Conservation (phyloP, 2,888 invertebrate species). For the Dasysyrphus tricinctus region DNA sequence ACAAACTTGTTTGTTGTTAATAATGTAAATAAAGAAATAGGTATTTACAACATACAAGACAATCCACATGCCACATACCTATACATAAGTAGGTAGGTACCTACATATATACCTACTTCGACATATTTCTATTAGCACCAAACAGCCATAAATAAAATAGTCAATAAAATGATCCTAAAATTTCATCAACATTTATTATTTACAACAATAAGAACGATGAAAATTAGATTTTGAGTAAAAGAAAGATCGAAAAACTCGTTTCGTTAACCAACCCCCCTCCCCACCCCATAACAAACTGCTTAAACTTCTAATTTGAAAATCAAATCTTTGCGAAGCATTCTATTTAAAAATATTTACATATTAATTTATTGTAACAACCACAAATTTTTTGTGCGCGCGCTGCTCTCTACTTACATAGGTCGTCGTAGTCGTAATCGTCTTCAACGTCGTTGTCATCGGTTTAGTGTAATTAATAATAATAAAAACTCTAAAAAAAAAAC, state of each 20-base stretch:
- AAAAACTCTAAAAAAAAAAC: conserved; percentile 12
- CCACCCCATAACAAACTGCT: background rate
- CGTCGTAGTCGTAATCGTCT: background rate
- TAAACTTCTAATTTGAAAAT: conserved; percentile 55
- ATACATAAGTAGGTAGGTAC: background rate
- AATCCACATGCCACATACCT: background rate
- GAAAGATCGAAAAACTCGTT: conserved; percentile 36
- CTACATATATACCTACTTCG: background rate
- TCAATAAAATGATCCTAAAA: conserved; percentile 18
- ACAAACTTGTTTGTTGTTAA: conserved; percentile 1
- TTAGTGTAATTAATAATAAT: conserved; percentile 9
- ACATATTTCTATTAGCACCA: background rate
- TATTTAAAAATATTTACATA: conserved; percentile 42
- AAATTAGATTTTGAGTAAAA: background rate
- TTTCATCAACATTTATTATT: conserved; percentile 12
- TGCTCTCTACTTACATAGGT: conserved; percentile 26
- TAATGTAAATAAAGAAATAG: conserved; percentile 7
- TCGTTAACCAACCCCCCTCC: background rate
- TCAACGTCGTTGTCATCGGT: background rate
- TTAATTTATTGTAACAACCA: conserved; percentile 50
- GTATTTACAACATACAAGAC: conserved; percentile 21
- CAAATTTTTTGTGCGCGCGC: conserved; percentile 46
- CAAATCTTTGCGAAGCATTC: conserved; percentile 30
- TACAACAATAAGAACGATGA: background rate
- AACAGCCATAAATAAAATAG: conserved; percentile 5